These are phyloP conservation scores for Carlito syrichta DNA, from an alignment of 2,113 vertebrate species.

Conservation along the genomic window DNA sequence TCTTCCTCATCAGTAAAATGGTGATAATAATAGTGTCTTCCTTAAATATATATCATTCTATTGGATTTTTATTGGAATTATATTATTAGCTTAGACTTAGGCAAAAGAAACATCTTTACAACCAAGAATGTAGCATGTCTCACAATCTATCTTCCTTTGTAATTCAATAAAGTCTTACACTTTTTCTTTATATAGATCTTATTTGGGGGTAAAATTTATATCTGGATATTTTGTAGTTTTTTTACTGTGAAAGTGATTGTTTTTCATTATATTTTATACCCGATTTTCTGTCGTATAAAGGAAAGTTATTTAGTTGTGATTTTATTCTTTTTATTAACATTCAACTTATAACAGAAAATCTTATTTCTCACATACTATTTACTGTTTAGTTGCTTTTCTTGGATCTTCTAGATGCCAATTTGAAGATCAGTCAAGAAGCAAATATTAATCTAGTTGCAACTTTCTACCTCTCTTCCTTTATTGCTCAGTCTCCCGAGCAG, in stretches of 20 bases:
- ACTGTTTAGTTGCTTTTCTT: neutral
- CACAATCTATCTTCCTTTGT: neutral
- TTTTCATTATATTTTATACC: neutral
- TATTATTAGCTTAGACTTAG: neutral
- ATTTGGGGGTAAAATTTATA: neutral
- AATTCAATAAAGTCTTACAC: neutral
- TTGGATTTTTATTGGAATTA: neutral
- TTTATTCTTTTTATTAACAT: conserved; percentile 4
- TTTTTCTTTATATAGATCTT: neutral
- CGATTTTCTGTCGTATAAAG: neutral
- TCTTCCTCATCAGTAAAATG: too few species aligned
- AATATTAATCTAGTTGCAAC: neutral
- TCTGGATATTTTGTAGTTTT: neutral
- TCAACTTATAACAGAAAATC: neutral
- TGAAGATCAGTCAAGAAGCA: neutral
- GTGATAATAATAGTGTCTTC: too few species aligned
- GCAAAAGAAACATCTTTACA: neutral
- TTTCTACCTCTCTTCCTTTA: neutral
- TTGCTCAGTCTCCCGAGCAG: neutral
- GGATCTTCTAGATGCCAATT: neutral
- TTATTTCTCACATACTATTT: neutral
- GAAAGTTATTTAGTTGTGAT: neutral
- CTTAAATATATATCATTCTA: neutral
- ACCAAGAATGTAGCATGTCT: neutral
- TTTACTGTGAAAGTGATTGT: neutral